These are phyloP conservation scores for Probosciger aterrimus DNA, from an alignment of 2,113 vertebrate genomes.

Conservation along the genomic window DNA sequence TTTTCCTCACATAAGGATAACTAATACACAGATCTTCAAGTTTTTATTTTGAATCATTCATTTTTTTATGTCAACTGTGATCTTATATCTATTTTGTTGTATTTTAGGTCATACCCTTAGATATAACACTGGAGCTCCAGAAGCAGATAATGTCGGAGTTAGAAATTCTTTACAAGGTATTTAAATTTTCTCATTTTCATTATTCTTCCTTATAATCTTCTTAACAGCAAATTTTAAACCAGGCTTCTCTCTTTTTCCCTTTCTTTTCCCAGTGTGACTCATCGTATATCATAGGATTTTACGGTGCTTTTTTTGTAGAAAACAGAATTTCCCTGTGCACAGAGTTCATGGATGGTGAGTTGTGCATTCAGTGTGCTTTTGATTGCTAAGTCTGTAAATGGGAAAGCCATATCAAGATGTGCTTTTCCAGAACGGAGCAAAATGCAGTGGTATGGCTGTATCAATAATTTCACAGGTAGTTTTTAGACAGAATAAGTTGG, in stretches of 20 bases:
- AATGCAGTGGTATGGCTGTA: neutral
- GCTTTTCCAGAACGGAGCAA: neutral
- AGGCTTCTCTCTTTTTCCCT: neutral
- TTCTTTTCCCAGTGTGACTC: slow-evolving; percentile 91
- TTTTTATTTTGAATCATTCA: neutral
- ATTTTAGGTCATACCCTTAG: slow-evolving; percentile 90
- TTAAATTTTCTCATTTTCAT: neutral
- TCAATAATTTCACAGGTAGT: neutral
- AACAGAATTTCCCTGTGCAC: slow-evolving; percentile 99
- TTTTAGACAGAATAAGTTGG: neutral
- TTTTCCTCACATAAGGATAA: neutral
- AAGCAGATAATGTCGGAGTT: slow-evolving; percentile 99
- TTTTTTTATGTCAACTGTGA: neutral
- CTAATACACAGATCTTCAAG: fast-evolving
- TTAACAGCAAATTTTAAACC: neutral
- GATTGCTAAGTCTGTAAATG: neutral
- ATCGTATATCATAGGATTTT: slow-evolving; percentile 98
- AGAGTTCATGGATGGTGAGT: slow-evolving; percentile 99
- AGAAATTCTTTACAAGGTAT: slow-evolving; percentile 98
- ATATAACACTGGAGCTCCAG: slow-evolving; percentile 96
- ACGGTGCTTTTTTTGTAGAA: slow-evolving; percentile 98
- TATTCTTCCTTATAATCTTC: neutral
- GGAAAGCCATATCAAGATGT: neutral
- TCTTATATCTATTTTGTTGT: neutral
- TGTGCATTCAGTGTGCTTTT: neutral